Evolutionary conservation across 2,113 vertebrate species (phyloP), one percentile per base, ranked within the genome.

Genomic region (Notiomystis cincta): DNA sequence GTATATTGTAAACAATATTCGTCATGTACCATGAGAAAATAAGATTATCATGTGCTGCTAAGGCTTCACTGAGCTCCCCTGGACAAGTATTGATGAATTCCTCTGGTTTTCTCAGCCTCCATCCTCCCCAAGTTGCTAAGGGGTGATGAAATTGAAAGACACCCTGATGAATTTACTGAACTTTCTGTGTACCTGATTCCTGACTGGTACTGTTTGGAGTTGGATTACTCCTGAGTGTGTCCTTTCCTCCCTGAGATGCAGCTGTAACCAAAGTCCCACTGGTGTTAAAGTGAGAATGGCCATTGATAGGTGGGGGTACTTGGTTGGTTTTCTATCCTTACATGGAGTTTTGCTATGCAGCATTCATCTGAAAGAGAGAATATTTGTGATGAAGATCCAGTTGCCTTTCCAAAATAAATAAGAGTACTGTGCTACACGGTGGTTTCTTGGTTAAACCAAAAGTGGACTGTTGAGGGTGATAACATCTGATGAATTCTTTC

Each of bases 41-140:
- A 61, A 58, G 33, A 15, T 57, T 70, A 1, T 56, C 11, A 1
- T 0, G 0, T 30, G 42, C 48, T 82, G 38, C 44, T 75, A 48
- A 90, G 73, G n/a, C 62, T 82, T 71, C 20, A 4, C 44, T 56
- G 42, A 78, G 62, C 66, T 78, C 28, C 53, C 31, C 25, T 75
- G 69, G 27, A 25, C 47, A 22, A 56, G 7, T 57, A 23, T 13
- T 30, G 58, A 42, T 73, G 31, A 40, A 21, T 83, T 70, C 22
- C 53, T 77, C 70, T 40, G 15, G 37, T 37, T 60, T 62, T 88
- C 23, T 22, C 48, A 76, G 33, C 53, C 64, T 57, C 23, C 47
- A 35, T 78, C 30, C 24, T 73, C 51, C 33, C 53, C 44, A 44
- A 40, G 6, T 56, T 53, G n/a, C 51, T 70, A 33, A 35, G 8